Percentiles rank a stretch among this genome's conserved stretches.
Evolutionary conservation across 1,140 invertebrate genomes (phyloP).

Genomic region (Caenorhabditis elegans): WBcel235 BX284604.4:9441001-9441500

Average conservation of each 20-base stretch:
- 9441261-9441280: not conserved
- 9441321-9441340: no score
- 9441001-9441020: not conserved
- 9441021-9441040: no score
- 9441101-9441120: not conserved
- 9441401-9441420: no score
- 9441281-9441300: not conserved
- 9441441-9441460: not conserved
- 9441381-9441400: no score
- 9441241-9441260: slow-evolving; percentile 6
- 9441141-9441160: not conserved
- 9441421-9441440: no score
- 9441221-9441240: not conserved
- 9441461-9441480: not conserved
- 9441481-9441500: not conserved
- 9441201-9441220: not conserved
- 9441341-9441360: no score
- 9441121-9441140: slow-evolving; percentile 6
- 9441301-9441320: not conserved
- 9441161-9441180: slow-evolving; percentile 20
- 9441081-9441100: not conserved
- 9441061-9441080: no score
- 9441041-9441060: no score
- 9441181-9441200: not conserved
- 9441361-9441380: no score